Evolutionary conservation across 64 coral and sea anemone species (phyloP), one percentile per base, ranked within the genome.

Genomic region (Porites australiensis): DNA sequence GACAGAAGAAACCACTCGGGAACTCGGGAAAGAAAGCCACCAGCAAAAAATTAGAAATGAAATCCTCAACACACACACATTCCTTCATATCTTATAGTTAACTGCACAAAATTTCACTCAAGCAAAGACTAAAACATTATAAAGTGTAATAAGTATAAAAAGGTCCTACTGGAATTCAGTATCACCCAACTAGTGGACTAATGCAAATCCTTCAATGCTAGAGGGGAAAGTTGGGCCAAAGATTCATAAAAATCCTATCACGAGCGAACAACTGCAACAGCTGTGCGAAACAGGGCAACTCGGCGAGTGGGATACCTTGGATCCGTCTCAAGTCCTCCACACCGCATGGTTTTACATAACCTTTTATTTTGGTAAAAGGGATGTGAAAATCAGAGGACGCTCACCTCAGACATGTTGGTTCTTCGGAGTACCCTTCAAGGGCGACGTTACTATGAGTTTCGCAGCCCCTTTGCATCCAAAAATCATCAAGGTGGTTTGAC

Each of bases 371-470:
- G 93, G 93, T 4, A 94, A 86, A 89, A 48, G 93, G 45, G 79
- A 58, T n/a, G n/a, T 16, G 87, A 94, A 48, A 85, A 94, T 68
- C 93, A 94, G n/a, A 84, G 79, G 85, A 62, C 75, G 22, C 50
- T 94, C 11, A 76, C 70, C 58, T 54, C n/a, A 76, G 44, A 70
- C 0, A 94, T 94, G 79, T 43, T 94, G 46, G 58, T 94, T 13
- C 59, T 89, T n/a, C 54, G 57, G 57, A 19, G 4, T 15, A 94
- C 92, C 0, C 87, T 70, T 12, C 57, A 58, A 77, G 72, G 87
- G 5, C 15, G 78, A 85, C 53, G 47, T 0, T 89, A 94, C 27
- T 94, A 77, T 86, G 87, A 94, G 86, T 49, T 94, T 6, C 15
- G 72, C 3, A 83, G 60, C 4, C 6, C 58, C 0, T 21, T 81